These are phyloP conservation scores for Gadopsis marmoratus DNA, from an alignment of 2,797 vertebrate species.

Conservation along the genomic window DNA sequence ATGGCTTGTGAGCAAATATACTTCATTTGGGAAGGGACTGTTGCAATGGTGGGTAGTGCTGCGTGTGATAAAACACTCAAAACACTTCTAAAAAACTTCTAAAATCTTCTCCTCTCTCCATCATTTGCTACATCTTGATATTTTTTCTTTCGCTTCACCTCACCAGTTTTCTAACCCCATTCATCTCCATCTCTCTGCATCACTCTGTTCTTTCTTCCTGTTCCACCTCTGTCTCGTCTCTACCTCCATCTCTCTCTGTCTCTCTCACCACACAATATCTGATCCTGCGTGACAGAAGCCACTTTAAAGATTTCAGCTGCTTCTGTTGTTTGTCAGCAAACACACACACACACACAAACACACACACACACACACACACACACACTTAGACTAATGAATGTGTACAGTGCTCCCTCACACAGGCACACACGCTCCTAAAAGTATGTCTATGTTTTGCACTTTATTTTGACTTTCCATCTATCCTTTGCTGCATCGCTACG, in stretches of 20 bases:
- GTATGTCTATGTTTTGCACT: conserved; percentile 24
- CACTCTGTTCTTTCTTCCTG: conserved; percentile 28
- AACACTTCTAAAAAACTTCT: conserved; percentile 20
- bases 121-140: conserved; percentile 10
- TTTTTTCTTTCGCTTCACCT: conserved; percentile 27
- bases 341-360: conserved; percentile 1
- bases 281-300: conserved; percentile 41
- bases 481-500: conserved; percentile 50
- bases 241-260: conserved; percentile 5
- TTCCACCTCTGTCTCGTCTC: conserved; percentile 23
- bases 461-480: conserved; percentile 50
- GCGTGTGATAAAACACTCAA: neutral
- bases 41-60: neutral
- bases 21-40: conserved; percentile 8
- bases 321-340: conserved; percentile 40
- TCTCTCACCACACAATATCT: conserved; percentile 26
- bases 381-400: conserved; percentile 35
- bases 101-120: neutral
- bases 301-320: conserved; percentile 51
- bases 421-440: conserved; percentile 22
- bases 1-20: conserved; percentile 7
- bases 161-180: conserved; percentile 25
- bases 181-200: conserved; percentile 18
- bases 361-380: conserved; percentile 1
- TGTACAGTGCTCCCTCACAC: conserved; percentile 4